A percentile compares a stretch with the other conserved stretches of the same genome.
These are phyloP conservation scores for Melipona bicolor DNA, from an alignment of 2,888 invertebrate genomes.

Conservation along the genomic window DNA sequence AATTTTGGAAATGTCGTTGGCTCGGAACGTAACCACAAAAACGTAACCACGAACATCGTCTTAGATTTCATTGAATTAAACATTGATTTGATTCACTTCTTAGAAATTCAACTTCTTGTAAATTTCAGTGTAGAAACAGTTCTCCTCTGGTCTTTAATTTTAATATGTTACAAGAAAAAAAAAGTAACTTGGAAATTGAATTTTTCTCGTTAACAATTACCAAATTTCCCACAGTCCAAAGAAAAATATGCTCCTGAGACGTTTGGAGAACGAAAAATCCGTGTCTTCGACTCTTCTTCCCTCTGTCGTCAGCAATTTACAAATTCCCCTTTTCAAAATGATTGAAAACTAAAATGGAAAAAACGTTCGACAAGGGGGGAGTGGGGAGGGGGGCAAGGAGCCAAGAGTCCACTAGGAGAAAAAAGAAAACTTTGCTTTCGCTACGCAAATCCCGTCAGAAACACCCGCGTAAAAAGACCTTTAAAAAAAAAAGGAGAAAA, in stretches of 20 bases:
- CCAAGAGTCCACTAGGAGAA: background rate
- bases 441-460: background rate
- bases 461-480: background rate
- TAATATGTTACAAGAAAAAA: too few relatives aligned
- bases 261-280: background rate
- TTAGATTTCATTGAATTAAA: too few relatives aligned
- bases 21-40: too few relatives aligned
- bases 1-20: background rate
- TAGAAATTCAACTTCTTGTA: too few relatives aligned
- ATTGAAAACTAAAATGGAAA: background rate
- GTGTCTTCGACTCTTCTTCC: too few relatives aligned
- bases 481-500: background rate
- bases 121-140: too few relatives aligned
- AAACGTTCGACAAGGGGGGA: too few relatives aligned
- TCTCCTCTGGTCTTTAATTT: too few relatives aligned
- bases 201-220: background rate
- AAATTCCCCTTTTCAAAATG: background rate
- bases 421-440: background rate
- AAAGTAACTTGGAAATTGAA: background rate
- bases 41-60: too few relatives aligned
- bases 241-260: background rate
- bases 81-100: too few relatives aligned
- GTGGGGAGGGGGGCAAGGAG: background rate
- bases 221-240: background rate
- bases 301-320: background rate